Evolutionary conservation across 2,888 invertebrate genomes (phyloP), one percentile per base, ranked within the genome.

Genomic region (Penaeus monodon): DNA sequence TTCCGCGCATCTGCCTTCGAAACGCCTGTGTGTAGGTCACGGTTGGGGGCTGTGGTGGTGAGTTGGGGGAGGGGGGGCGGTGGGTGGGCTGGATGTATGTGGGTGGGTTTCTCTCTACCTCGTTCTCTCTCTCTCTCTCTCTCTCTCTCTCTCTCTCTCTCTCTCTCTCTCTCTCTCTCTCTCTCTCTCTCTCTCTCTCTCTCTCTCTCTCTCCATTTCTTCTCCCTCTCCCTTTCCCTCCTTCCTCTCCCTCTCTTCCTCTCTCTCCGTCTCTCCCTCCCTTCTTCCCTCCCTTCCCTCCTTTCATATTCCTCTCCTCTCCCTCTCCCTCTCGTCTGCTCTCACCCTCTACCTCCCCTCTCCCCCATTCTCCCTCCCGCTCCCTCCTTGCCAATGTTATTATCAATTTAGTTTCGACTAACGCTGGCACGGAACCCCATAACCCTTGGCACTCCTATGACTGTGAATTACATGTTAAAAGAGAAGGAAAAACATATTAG

Each of bases 81-180:
- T 38, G 33, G 33, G 33, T 6, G 33, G 33, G 33, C 0, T 38
- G 33, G 44, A 44, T 44, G 10, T 44, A 10, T 44, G 44, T 44
- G 22, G 22, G 22, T 4, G 8, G 8, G 22, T 29, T 14, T 29
- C 29, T 27, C 29, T 29, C 17, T 29, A 22, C 27, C 57, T 57
- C 78, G 33, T 22, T 27, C 57, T 78, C n/a, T 57, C 77, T n/a
- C 57, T 27, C 24, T 44, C 24, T 0, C 17, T 22, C 24, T 27
- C 24, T 78, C 78, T 78, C 78, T 78, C 12, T 57, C 20, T 57
- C 57, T 27, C 1, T 78, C 22, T 64, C 64, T 79, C 64, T 64
- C 64, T 33, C 79, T 79, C 79, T 63, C 64, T 64, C 64, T 76
- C 76, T 76, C 76, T 76, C 76, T 76, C 76, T 76, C 76, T 44